Evolutionary conservation across 1,140 invertebrate genomes (phyloP).

Genomic region (Sogatella furcifera): DNA sequence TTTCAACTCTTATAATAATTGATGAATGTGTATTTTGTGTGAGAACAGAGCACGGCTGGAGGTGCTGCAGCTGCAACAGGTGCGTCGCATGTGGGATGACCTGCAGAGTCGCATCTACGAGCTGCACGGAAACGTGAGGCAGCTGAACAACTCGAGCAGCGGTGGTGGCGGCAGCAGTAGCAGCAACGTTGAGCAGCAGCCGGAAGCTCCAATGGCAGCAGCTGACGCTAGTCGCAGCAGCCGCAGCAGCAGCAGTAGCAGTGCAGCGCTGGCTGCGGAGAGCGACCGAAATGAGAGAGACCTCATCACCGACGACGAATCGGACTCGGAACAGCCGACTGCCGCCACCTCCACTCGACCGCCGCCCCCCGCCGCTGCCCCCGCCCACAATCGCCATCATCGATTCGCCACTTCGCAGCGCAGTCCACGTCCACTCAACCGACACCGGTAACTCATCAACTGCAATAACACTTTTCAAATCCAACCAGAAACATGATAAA

Average conservation of each 20-base stretch:
- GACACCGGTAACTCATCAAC: background rate
- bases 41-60: slow-evolving; percentile 21
- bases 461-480: no score
- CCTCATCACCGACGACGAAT: background rate
- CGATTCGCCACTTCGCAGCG: background rate
- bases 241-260: no score
- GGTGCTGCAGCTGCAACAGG: slow-evolving; percentile 31
- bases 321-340: background rate
- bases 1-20: no score
- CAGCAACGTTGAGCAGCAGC: background rate
- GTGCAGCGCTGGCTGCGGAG: no score
- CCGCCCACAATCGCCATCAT: no score
- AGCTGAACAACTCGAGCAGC: slow-evolving; percentile 22
- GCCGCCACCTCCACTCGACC: background rate
- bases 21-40: background rate
- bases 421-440: background rate
- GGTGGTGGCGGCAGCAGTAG: background rate
- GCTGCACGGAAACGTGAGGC: slow-evolving; percentile 36
- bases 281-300: background rate
- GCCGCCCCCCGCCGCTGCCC: background rate
- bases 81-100: slow-evolving; percentile 50
- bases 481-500: no score
- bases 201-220: background rate
- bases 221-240: background rate
- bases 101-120: slow-evolving; percentile 44